Base-by-base conservation (phyloP, 1,140 invertebrate species). In the Harlomillsia oculata region DNA sequence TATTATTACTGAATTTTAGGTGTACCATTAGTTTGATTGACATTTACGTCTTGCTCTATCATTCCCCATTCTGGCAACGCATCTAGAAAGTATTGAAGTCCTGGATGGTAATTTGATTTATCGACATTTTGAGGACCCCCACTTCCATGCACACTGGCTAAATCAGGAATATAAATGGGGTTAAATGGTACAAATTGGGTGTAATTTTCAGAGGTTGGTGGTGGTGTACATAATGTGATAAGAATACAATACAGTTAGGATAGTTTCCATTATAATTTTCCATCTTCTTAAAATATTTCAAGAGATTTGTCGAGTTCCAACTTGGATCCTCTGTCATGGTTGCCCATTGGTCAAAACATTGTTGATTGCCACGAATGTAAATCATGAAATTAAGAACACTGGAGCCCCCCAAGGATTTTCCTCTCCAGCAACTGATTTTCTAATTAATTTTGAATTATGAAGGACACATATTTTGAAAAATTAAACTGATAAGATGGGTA, bases 381-480 rank as follows among this genome's bases (percentile, higher is more conserved):
- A 90, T 75, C 88, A 94, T 92, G 3, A 85, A 88, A 68, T 94
- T 94, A 13, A 93, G 71, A 3, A 82, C 80, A 62, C 85, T 88
- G 2, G 80, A 83, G 28, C 45, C 45, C 14, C 45, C 45, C 4
- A 48, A 23, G 0, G 28, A 21, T 34, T 48, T 48, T 20, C 45
- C 45, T 48, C 45, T 32, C n/a, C n/a, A n/a, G n/a, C n/a, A n/a
- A n/a, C n/a, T n/a, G n/a, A n/a, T n/a, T n/a, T n/a, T n/a, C n/a
- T n/a, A n/a, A n/a, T n/a, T n/a, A n/a, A n/a, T n/a, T n/a, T n/a
- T n/a, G n/a, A n/a, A n/a, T n/a, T n/a, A n/a, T n/a, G n/a, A n/a
- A n/a, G n/a, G n/a, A n/a, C n/a, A n/a, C n/a, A n/a, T n/a, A n/a
- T n/a, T n/a, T n/a, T n/a, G n/a, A n/a, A n/a, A n/a, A n/a, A n/a